A percentile compares a stretch with the other conserved stretches of the same genome.
These are phyloP conservation scores for Scolanthus callimorphus DNA, from an alignment of 92 coral and sea anemone genomes.

Conservation along the genomic window DNA sequence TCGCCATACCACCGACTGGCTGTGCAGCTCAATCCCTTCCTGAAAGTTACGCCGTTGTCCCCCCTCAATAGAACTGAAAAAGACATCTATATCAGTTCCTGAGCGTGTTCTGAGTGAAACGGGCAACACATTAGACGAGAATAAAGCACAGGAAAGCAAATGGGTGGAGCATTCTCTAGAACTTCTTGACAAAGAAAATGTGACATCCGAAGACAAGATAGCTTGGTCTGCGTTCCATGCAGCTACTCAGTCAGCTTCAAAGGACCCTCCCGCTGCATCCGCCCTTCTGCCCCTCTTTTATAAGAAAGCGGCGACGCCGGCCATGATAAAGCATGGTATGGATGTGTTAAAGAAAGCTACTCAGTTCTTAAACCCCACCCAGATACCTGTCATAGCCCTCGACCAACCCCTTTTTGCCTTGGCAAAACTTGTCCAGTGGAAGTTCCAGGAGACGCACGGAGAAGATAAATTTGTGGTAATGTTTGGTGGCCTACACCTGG, in stretches of 20 bases:
- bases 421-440: conserved; percentile 48
- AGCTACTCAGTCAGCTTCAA: neutral
- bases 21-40: conserved; percentile 21
- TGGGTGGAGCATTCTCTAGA: conserved; percentile 28
- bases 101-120: conserved; percentile 5
- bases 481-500: too few species aligned
- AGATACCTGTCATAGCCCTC: conserved; percentile 26
- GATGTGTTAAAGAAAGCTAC: conserved; percentile 12
- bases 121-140: conserved; percentile 6
- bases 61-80: conserved; percentile 23
- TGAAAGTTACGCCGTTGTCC: conserved; percentile 30
- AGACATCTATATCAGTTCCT: conserved; percentile 33
- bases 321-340: conserved; percentile 51
- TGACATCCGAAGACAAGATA: neutral
- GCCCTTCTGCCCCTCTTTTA: conserved; percentile 56
- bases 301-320: conserved; percentile 55
- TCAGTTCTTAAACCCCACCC: conserved; percentile 41
- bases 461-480: conserved; percentile 21
- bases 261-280: conserved; percentile 20
- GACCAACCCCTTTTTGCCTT: conserved; percentile 51
- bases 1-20: conserved; percentile 23
- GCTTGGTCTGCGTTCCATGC: conserved; percentile 55
- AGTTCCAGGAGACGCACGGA: conserved; percentile 43
- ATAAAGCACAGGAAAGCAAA: conserved; percentile 5
- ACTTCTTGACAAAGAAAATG: conserved; percentile 5